A percentile compares a stretch with the other conserved stretches of the same genome.
phyloP scores from a whole-genome alignment of 2,797 vertebrate genomes.

The Sebastes oblongus region DNA sequence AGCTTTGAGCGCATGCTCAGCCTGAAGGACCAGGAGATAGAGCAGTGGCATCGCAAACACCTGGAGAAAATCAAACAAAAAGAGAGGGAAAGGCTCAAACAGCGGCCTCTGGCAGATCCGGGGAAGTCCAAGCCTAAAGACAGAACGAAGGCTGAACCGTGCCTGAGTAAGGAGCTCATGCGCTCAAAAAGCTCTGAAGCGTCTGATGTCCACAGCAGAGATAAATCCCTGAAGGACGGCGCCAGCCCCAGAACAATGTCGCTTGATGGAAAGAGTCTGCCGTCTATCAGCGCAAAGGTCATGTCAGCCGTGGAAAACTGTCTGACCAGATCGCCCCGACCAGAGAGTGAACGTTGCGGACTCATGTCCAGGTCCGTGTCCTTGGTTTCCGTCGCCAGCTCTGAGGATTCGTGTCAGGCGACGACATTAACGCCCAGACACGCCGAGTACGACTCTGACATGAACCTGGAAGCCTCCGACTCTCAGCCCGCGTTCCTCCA shows the following conservation, averaged over 20 bases:
- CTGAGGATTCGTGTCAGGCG: constrained; percentile 94
- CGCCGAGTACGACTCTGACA: constrained; percentile 91
- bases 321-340: constrained; percentile 89
- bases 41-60: constrained; percentile 98
- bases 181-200: constrained; percentile 94
- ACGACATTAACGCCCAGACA: constrained; percentile 88
- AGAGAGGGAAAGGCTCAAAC: constrained; percentile 93
- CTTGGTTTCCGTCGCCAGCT: constrained; percentile 92
- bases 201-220: constrained; percentile 84
- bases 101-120: constrained; percentile 85
- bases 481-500: constrained; percentile 92
- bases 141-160: constrained; percentile 84
- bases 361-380: constrained; percentile 93
- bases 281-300: constrained; percentile 81
- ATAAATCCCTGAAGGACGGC: constrained; percentile 88
- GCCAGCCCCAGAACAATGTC: constrained; percentile 86
- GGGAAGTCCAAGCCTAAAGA: constrained; percentile 90
- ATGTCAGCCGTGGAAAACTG: constrained; percentile 86
- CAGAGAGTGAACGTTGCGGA: constrained; percentile 88
- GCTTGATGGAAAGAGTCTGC: constrained; percentile 86
- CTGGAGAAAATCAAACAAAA: constrained; percentile 99
- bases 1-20: constrained; percentile 99
- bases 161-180: constrained; percentile 88
- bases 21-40: constrained; percentile 97
- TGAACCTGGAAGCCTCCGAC: constrained; percentile 90